phyloP scores from a whole-genome alignment of 1,140 invertebrate species.

The Dolichoris vasculosae region DNA sequence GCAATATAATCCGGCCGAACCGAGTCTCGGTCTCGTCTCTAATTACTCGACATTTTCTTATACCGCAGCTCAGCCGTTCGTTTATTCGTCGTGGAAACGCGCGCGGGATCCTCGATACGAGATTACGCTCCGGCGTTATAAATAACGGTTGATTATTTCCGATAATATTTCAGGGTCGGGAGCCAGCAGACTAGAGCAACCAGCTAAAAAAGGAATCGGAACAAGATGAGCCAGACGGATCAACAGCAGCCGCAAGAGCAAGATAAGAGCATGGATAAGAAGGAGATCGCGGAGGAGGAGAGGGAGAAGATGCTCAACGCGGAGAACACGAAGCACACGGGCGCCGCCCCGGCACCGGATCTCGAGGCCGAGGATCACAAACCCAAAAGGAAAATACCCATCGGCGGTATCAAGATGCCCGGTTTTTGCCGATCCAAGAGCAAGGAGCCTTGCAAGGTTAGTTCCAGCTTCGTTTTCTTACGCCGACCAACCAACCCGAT shows the following conservation, averaged over 20 bases:
- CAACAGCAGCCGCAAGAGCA: slow-evolving; percentile 52
- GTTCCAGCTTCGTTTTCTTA: background rate
- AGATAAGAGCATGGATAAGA: slow-evolving; percentile 80
- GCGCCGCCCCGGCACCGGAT: slow-evolving; percentile 66
- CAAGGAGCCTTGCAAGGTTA: slow-evolving; percentile 80
- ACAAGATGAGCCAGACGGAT: slow-evolving; percentile 47
- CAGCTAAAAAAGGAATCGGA: background rate
- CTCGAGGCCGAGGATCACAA: slow-evolving; percentile 76
- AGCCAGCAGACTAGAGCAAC: background rate
- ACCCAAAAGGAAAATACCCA: slow-evolving; percentile 85
- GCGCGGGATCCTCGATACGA: slow-evolving; percentile 5
- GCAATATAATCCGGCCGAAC: background rate
- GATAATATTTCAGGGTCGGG: slow-evolving; percentile 34
- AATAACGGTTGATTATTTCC: slow-evolving; percentile 41
- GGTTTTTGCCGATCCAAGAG: slow-evolving; percentile 86
- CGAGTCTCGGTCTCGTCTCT: background rate
- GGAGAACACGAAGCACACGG: slow-evolving; percentile 75
- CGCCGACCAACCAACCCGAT: background rate
- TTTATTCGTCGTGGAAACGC: slow-evolving; percentile 7
- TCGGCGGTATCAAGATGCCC: slow-evolving; percentile 88
- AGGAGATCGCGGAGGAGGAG: slow-evolving; percentile 82
- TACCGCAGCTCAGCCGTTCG: background rate
- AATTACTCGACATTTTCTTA: slow-evolving; percentile 1
- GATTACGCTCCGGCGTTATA: slow-evolving; percentile 25
- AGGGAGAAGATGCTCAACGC: slow-evolving; percentile 82